These are phyloP conservation scores for Melanophora roralis DNA, from an alignment of 2,888 invertebrate genomes.

Conservation along the genomic window DNA sequence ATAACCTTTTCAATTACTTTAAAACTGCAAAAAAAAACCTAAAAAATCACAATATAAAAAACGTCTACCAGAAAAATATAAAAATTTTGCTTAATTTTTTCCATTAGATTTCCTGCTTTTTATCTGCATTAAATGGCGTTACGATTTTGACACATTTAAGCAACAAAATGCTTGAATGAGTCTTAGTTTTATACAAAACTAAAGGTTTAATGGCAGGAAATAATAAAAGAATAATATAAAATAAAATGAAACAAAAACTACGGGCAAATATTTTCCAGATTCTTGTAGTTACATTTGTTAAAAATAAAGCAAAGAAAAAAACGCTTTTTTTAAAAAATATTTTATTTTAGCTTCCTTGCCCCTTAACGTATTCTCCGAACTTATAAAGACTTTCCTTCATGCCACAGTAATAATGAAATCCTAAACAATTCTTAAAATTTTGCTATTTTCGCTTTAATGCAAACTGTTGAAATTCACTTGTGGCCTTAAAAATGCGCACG, in stretches of 20 bases:
- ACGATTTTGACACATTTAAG: constrained; percentile 19
- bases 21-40: no score
- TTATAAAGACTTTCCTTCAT: neutral
- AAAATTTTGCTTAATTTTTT: constrained; percentile 8
- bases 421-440: no score
- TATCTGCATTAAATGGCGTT: neutral
- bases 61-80: neutral
- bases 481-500: constrained; percentile 52
- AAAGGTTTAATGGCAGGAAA: neutral
- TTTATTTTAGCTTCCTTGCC: constrained; percentile 2
- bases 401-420: constrained; percentile 39
- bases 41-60: no score
- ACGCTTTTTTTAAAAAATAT: constrained; percentile 23
- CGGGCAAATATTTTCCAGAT: constrained; percentile 6
- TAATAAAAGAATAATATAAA: neutral
- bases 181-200: neutral
- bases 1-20: no score
- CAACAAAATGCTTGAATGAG: constrained; percentile 7
- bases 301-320: neutral
- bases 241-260: neutral
- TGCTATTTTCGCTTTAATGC: neutral
- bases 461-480: constrained; percentile 53
- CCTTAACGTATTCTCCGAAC: no score
- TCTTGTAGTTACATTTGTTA: neutral
- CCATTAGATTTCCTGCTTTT: neutral